Percentiles rank a stretch among this genome's conserved stretches.
These are phyloP conservation scores for Amia ocellicauda DNA, from an alignment of 2,113 vertebrate genomes.

Conservation along the genomic window DNA sequence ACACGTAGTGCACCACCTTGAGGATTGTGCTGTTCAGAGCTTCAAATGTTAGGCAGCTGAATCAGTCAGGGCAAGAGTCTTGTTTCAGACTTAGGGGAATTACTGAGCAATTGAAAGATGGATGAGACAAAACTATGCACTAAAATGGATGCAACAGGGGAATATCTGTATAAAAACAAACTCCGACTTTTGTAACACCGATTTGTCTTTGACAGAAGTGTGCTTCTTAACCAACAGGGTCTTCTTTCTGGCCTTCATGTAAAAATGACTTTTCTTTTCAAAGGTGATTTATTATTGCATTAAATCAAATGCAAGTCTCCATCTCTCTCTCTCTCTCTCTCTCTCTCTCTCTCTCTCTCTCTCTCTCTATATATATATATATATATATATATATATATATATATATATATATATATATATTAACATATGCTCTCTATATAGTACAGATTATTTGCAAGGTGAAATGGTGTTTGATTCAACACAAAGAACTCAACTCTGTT, in stretches of 20 bases:
- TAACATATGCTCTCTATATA: no score
- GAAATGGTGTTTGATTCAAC: no score
- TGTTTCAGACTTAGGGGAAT: background rate
- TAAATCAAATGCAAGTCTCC: background rate
- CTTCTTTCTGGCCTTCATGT: background rate
- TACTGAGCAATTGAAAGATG: background rate
- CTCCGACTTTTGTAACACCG: background rate
- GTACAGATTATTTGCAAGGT: no score
- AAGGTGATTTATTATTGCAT: background rate
- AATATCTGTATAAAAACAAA: conserved; percentile 1
- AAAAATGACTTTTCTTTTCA: background rate
- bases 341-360: no score
- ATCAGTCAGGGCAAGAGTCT: background rate
- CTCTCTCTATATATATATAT: no score
- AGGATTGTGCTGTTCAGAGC: background rate
- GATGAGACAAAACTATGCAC: background rate
- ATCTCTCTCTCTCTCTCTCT: no score
- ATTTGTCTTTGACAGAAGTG: background rate
- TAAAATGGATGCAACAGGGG: background rate
- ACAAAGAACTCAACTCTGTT: no score
- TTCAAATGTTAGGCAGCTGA: background rate
- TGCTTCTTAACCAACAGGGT: background rate
- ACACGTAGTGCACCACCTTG: background rate
- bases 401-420: no score
- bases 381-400: no score